Evolutionary conservation across 2,888 invertebrate genomes (phyloP).

Genomic region (Ophion costatus): DNA sequence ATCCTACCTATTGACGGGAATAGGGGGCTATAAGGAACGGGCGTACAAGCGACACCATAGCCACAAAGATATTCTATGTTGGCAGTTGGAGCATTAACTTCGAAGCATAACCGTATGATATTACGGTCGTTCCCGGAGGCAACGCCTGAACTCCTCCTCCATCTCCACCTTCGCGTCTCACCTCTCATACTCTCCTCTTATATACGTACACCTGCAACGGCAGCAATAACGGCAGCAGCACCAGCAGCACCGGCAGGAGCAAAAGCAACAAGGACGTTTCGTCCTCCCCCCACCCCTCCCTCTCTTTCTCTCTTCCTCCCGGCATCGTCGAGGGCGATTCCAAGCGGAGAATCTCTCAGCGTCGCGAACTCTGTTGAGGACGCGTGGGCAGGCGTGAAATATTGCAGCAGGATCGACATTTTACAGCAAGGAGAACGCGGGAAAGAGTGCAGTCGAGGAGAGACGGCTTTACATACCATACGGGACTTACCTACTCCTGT

Average conservation of each 20-base stretch:
- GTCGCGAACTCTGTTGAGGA: slow-evolving; percentile 61
- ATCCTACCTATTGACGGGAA: neutral
- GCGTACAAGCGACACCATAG: slow-evolving; percentile 72
- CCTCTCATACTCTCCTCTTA: slow-evolving; percentile 20
- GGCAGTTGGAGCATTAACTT: slow-evolving; percentile 73
- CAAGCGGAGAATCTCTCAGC: slow-evolving; percentile 20
- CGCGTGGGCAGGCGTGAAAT: slow-evolving; percentile 79
- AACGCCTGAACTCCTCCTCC: slow-evolving; percentile 57
- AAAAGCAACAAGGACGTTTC: slow-evolving; percentile 57
- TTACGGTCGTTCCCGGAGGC: slow-evolving; percentile 72
- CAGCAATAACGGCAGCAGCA: slow-evolving; percentile 53
- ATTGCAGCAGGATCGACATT: slow-evolving; percentile 74
- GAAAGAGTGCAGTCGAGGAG: slow-evolving; percentile 4
- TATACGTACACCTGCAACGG: slow-evolving; percentile 71
- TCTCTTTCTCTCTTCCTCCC: neutral
- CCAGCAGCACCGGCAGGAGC: slow-evolving; percentile 54
- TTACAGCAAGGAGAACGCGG: slow-evolving; percentile 56
- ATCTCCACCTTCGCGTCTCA: slow-evolving; percentile 53
- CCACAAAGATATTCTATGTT: slow-evolving; percentile 73
- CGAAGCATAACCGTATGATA: slow-evolving; percentile 76
- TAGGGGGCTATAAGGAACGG: slow-evolving; percentile 38
- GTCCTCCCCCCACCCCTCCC: slow-evolving; percentile 15
- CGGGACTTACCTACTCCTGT: slow-evolving; percentile 26
- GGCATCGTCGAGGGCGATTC: slow-evolving; percentile 10
- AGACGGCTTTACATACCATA: neutral